A percentile compares a stretch with the other conserved stretches of the same genome.
phyloP scores from a whole-genome alignment of 2,797 vertebrate species.

The Ptychadena robeensis region DNA sequence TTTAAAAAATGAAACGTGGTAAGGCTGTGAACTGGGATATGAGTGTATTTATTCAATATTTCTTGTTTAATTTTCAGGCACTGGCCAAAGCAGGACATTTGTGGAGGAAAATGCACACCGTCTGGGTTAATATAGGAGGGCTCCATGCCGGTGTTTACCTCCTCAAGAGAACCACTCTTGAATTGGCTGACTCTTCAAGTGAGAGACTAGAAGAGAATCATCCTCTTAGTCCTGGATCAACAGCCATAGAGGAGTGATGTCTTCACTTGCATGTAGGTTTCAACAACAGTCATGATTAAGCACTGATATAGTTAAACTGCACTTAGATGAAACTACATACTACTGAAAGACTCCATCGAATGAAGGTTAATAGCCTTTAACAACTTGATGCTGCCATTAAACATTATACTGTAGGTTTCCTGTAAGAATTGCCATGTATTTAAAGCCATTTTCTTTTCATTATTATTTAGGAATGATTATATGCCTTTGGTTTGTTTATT shows the following conservation, averaged over 20 bases:
- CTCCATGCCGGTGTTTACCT: slow-evolving; percentile 94
- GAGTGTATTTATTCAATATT: background rate
- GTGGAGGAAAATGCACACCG: slow-evolving; percentile 87
- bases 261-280: no score
- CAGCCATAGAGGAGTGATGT: slow-evolving; percentile 14
- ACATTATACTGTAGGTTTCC: background rate
- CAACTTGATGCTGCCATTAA: background rate
- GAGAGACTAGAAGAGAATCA: slow-evolving; percentile 7
- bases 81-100: slow-evolving; percentile 87
- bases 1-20: no score
- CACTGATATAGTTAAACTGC: background rate
- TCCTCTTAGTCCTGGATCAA: background rate
- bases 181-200: background rate
- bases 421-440: background rate
- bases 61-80: slow-evolving; percentile 75
- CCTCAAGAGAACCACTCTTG: slow-evolving; percentile 80
- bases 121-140: slow-evolving; percentile 96
- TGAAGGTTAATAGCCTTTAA: background rate
- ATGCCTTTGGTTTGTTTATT: no score
- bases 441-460: background rate
- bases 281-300: background rate
- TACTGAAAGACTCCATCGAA: background rate
- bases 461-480: background rate
- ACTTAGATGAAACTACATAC: background rate
- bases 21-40: background rate